Base-by-base conservation (phyloP, 2,113 vertebrate genomes). In the Mobula birostris region DNA sequence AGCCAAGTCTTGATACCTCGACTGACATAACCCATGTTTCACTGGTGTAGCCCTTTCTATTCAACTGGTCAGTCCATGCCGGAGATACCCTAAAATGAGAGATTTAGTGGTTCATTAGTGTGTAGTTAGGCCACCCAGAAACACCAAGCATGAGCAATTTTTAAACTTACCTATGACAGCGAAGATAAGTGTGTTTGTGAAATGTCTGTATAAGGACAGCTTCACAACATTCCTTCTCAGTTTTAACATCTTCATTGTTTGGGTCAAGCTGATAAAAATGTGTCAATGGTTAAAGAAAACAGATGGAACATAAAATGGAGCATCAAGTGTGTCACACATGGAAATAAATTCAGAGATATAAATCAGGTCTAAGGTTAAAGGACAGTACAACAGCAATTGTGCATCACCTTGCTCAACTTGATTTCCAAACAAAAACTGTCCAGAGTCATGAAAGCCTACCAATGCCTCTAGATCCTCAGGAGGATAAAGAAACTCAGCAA, bases 231-330 rank as follows among this genome's bases (percentile, higher is more conserved):
- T 99, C 94, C 98, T 97, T 95, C 98, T 97, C 91, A 99, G 97
- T 96, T 98, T 99, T 94, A 99, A 96, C 29, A 99, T 96, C 94
- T 98, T 98, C 96, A 98, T 99, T 94, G 98, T 99, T 96, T 99
- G 98, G 95, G 98, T 98, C 96, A 99, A 96, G 94, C 98, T 99
- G 97, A 99, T 99, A 97, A 99, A 99, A 96, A 99, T 99, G 98
- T 99, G 95, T 94, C 94, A 76, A 36, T 9, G 94, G 95, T 96
- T 98, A 95, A 95, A 96, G 95, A 96, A 96, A 96, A 95, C 61
- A 79, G 29, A 95, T 88, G 95, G 2, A 12, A 95, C 95, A 96
- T 94, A 94, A 95, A 96, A 95, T 94, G 96, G 96, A 95, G 95
- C 97, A 94, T 95, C 19, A 88, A 24, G 58, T 27, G 48, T 5